A percentile compares a stretch with the other conserved stretches of the same genome.
Conservation (phyloP, 2,888 invertebrate genomes). For the Crematogaster levior region DNA sequence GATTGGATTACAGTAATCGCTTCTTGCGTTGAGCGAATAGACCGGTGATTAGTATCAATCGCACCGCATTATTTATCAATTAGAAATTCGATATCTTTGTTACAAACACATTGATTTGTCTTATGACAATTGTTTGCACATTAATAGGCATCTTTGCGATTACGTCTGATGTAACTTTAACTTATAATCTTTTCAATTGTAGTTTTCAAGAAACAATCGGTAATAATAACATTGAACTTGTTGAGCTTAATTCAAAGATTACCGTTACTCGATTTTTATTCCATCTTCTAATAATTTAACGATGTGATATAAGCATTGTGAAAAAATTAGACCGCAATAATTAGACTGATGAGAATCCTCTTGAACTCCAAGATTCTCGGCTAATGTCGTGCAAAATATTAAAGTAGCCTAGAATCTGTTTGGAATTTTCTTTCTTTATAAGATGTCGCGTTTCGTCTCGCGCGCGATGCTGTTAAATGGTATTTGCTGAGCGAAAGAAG, state of each 20-base stretch:
- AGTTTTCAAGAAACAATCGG: neutral
- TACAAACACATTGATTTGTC: neutral
- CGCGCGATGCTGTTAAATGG: slow-evolving; percentile 12
- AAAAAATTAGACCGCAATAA: neutral
- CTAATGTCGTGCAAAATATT: neutral
- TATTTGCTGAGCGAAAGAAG: slow-evolving; percentile 12
- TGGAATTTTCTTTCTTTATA: neutral
- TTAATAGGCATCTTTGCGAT: neutral
- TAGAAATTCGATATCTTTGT: neutral
- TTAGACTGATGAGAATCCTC: neutral
- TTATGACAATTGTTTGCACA: neutral
- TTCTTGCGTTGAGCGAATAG: neutral
- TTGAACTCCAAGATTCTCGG: neutral
- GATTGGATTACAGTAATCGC: slow-evolving; percentile 29
- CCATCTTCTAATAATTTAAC: neutral
- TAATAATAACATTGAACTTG: neutral
- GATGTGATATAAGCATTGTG: neutral
- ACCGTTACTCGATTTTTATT: neutral
- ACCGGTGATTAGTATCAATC: slow-evolving; percentile 1
- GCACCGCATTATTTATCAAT: neutral
- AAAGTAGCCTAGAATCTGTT: slow-evolving; percentile 8
- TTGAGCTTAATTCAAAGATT: neutral
- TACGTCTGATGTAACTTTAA: neutral
- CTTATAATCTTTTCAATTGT: neutral
- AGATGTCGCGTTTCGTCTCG: neutral